Conservation (phyloP, 2,113 vertebrate genomes). For the Triplophysa tibetana region DNA sequence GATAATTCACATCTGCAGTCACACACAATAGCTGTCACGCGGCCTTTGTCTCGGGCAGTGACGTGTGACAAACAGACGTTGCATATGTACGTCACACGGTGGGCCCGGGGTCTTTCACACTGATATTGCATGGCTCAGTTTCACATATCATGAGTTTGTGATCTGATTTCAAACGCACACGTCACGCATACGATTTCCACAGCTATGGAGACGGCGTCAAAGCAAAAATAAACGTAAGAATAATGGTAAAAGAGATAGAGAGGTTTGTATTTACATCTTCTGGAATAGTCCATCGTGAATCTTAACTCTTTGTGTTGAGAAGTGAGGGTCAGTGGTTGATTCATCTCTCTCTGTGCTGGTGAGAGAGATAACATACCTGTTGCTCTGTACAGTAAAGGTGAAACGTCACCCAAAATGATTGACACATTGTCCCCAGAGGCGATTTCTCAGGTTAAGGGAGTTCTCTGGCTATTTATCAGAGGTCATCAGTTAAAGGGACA, state of each 20-base stretch:
- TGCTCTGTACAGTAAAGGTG: slow-evolving; percentile 10
- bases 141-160: slow-evolving; percentile 49
- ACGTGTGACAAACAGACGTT: slow-evolving; percentile 53
- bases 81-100: slow-evolving; percentile 69
- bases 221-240: background rate
- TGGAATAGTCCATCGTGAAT: slow-evolving; percentile 13
- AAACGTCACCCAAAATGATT: slow-evolving; percentile 1
- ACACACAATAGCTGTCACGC: slow-evolving; percentile 47
- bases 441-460: too few species aligned
- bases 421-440: too few species aligned
- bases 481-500: too few species aligned
- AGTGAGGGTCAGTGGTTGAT: slow-evolving; percentile 30
- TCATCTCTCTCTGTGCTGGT: slow-evolving; percentile 30
- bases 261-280: slow-evolving; percentile 34
- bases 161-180: slow-evolving; percentile 45
- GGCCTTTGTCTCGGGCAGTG: slow-evolving; percentile 49
- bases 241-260: slow-evolving; percentile 5
- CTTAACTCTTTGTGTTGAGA: background rate
- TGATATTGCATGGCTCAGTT: slow-evolving; percentile 67
- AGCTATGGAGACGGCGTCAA: slow-evolving; percentile 11
- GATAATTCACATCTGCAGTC: slow-evolving; percentile 45
- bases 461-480: too few species aligned
- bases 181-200: slow-evolving; percentile 29
- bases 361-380: slow-evolving; percentile 30
- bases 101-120: slow-evolving; percentile 55